Base-by-base conservation (phyloP, 2,113 vertebrate species). In the Leptodactylus fuscus region DNA sequence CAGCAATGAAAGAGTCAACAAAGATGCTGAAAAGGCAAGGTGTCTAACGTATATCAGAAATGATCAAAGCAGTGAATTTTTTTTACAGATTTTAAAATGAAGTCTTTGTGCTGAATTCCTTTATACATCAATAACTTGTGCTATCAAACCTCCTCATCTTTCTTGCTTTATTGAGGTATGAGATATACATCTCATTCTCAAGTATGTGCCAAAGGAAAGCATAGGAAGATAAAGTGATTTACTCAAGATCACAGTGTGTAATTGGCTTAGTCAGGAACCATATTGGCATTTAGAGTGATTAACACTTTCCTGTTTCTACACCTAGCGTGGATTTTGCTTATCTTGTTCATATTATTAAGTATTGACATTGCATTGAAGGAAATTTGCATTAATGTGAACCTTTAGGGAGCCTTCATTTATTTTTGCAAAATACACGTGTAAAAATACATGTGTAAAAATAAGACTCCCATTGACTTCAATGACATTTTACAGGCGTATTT, bases 111-210 rank as follows among this genome's bases (percentile, higher is more conserved):
- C 71, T 36, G 7, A 34, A 67, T 67, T 32, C 44, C 27, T 41
- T 58, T 41, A 41, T 44, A 53, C 13, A n/a, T n/a, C n/a, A n/a
- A n/a, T n/a, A n/a, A n/a, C n/a, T n/a, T n/a, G n/a, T n/a, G n/a
- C n/a, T 73, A 83, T 83, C 81, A 74, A 34, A 41, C 49, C 7
- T 83, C 9, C 38, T 60, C 69, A 83, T 81, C 70, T 83, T 62
- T 58, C 69, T 36, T 73, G 34, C 70, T 73, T 58, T 74, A 60
- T 83, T 83, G 70, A 83, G 49, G 32, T 51, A 73, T 55, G n/a
- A 41, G 69, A 82, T 82, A 58, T 75, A 60, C 38, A 83, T 74
- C 81, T 73, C 69, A 75, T 75, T 83, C 60, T 83, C 69, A 83
- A 83, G 81, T 74, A 83, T 58, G 58, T 83, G 51, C 15, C 81